Evolutionary conservation across 2,888 invertebrate genomes (phyloP).

Genomic region (Trichogramma evanescens): DNA sequence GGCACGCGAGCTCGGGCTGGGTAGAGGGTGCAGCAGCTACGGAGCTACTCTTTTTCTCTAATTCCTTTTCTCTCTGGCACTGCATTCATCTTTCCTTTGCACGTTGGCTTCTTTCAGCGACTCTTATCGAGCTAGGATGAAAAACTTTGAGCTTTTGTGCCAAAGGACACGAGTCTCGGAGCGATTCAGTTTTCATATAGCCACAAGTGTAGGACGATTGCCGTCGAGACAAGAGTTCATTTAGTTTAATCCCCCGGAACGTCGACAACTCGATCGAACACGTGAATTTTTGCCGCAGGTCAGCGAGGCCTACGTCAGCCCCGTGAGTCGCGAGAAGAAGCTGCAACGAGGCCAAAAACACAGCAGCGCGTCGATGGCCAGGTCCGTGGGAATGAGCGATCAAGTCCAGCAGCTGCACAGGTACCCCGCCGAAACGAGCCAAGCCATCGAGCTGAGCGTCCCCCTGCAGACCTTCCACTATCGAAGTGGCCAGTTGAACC

Average conservation of each 20-base stretch:
- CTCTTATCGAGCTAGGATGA: constrained; percentile 29
- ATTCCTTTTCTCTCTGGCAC: background rate
- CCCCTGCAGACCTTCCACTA: constrained; percentile 56
- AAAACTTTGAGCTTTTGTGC: constrained; percentile 30
- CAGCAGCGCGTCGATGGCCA: background rate
- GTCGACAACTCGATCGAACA: too few species aligned
- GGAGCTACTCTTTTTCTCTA: constrained; percentile 3
- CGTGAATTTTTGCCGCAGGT: too few species aligned
- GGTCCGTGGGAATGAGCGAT: background rate
- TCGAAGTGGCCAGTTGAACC: constrained; percentile 57
- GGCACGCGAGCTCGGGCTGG: background rate
- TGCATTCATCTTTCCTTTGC: background rate
- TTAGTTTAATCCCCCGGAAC: too few species aligned
- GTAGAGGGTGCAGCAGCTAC: too few species aligned
- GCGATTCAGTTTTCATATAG: constrained; percentile 2
- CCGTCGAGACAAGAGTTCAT: too few species aligned
- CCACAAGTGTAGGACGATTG: too few species aligned
- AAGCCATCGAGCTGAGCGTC: constrained; percentile 56
- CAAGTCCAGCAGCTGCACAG: constrained; percentile 2
- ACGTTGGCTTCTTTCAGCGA: constrained; percentile 23
- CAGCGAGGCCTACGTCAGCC: too few species aligned
- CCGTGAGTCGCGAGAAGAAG: background rate
- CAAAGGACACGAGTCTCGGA: constrained; percentile 13
- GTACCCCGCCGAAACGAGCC: constrained; percentile 30
- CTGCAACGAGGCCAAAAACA: constrained; percentile 10